These are phyloP conservation scores for Sparus aurata DNA, from an alignment of 2,797 vertebrate species.

Conservation along the genomic window DNA sequence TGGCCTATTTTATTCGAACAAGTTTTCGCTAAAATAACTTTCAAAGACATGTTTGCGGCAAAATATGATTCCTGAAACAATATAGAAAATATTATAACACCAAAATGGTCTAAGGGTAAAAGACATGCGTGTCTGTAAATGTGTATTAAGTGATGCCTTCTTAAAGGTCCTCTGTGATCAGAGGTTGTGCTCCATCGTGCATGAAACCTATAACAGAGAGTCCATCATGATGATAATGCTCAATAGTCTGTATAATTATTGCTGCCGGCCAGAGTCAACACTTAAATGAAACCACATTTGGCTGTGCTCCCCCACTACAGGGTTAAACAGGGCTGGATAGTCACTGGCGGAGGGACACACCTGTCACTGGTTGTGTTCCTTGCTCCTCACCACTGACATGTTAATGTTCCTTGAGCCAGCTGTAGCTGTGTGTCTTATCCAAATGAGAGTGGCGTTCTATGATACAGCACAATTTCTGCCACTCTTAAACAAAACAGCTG, in stretches of 20 bases:
- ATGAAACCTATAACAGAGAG: conserved; percentile 5
- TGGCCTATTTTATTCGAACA: conserved; percentile 68
- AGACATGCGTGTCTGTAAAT: conserved; percentile 1
- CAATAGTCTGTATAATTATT: background rate
- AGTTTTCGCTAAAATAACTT: conserved; percentile 21
- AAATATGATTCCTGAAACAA: background rate
- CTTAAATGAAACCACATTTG: conserved; percentile 18
- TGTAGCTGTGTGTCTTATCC: conserved; percentile 37
- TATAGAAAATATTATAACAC: background rate
- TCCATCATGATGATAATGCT: conserved; percentile 8
- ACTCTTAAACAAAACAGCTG: conserved; percentile 31
- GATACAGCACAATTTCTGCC: conserved; percentile 28
- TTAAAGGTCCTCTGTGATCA: conserved; percentile 9
- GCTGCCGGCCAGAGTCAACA: background rate
- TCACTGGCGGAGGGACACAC: conserved; percentile 74
- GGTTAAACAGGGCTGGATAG: conserved; percentile 50
- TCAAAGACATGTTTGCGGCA: background rate
- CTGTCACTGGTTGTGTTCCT: conserved; percentile 67
- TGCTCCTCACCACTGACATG: conserved; percentile 68
- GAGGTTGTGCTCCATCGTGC: conserved; percentile 10
- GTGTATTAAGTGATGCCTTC: background rate
- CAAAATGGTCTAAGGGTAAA: background rate
- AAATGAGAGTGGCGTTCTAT: conserved; percentile 11
- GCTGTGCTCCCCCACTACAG: conserved; percentile 18
- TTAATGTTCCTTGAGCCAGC: conserved; percentile 67